phyloP scores from a whole-genome alignment of 2,113 vertebrate genomes.

The Numenius arquata region DNA sequence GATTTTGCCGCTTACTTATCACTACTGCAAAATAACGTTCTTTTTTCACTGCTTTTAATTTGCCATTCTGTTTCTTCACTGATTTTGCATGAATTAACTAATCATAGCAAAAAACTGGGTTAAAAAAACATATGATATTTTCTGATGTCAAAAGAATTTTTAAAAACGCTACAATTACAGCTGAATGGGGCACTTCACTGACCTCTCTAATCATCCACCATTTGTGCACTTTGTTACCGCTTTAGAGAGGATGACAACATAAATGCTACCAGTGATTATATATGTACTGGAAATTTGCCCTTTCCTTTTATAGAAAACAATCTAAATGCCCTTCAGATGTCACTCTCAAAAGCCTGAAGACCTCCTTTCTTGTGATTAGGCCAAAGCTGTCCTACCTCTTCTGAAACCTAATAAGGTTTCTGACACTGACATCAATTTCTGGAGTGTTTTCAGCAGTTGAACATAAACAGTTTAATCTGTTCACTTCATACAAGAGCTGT shows the following conservation, averaged over 20 bases:
- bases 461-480: slow-evolving; percentile 46
- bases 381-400: slow-evolving; percentile 28
- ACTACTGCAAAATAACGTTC: neutral
- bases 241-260: slow-evolving; percentile 63
- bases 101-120: slow-evolving; percentile 38
- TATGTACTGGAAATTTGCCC: slow-evolving; percentile 56
- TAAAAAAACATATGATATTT: slow-evolving; percentile 55
- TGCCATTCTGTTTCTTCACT: slow-evolving; percentile 7
- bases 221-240: slow-evolving; percentile 60
- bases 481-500: neutral
- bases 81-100: slow-evolving; percentile 63
- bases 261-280: slow-evolving; percentile 54
- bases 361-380: slow-evolving; percentile 41
- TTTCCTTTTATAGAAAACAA: slow-evolving; percentile 59
- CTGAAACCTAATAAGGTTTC: slow-evolving; percentile 53
- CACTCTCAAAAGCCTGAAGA: slow-evolving; percentile 34
- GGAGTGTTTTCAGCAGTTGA: slow-evolving; percentile 17
- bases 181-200: slow-evolving; percentile 54
- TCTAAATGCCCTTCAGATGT: slow-evolving; percentile 57
- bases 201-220: slow-evolving; percentile 63
- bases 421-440: slow-evolving; percentile 12
- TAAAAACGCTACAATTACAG: slow-evolving; percentile 57
- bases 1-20: neutral
- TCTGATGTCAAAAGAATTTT: slow-evolving; percentile 55
- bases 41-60: slow-evolving; percentile 19